phyloP scores from a whole-genome alignment of 2,113 vertebrate genomes.

The Ciconia boyciana region DNA sequence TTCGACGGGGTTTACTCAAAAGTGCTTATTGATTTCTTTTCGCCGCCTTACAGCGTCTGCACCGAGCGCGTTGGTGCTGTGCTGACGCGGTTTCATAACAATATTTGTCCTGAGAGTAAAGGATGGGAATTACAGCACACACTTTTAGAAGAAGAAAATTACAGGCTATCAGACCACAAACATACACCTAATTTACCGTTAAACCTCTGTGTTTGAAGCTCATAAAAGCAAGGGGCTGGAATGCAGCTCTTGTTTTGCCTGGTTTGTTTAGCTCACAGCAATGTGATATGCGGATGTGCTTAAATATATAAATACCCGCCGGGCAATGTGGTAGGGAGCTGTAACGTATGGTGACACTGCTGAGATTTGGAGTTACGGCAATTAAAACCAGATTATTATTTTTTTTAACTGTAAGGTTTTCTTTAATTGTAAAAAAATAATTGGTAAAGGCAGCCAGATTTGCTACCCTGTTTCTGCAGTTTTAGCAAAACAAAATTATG shows the following conservation, averaged over 20 bases:
- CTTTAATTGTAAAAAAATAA: not conserved
- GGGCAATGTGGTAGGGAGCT: not conserved
- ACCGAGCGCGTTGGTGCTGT: not conserved
- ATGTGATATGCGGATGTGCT: not conserved
- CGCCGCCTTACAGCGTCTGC: not conserved
- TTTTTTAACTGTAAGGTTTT: not conserved
- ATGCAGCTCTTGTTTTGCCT: not conserved
- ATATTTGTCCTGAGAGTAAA: not conserved
- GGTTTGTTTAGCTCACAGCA: not conserved
- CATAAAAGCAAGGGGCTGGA: not conserved
- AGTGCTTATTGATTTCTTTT: not conserved
- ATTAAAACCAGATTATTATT: not conserved
- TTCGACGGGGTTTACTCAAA: not conserved
- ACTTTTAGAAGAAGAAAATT: not conserved
- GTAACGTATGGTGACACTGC: not conserved
- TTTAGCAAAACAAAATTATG: not conserved
- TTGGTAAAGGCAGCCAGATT: not conserved
- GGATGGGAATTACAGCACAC: not conserved
- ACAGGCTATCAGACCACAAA: not conserved
- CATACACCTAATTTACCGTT: not conserved
- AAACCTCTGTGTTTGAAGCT: not conserved
- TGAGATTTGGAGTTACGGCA: not conserved
- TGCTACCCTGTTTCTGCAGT: not conserved
- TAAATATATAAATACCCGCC: not conserved
- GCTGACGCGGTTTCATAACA: not conserved